These are phyloP conservation scores for Rousettus leschenaultii DNA, from an alignment of 2,113 vertebrate species.

Conservation along the genomic window DNA sequence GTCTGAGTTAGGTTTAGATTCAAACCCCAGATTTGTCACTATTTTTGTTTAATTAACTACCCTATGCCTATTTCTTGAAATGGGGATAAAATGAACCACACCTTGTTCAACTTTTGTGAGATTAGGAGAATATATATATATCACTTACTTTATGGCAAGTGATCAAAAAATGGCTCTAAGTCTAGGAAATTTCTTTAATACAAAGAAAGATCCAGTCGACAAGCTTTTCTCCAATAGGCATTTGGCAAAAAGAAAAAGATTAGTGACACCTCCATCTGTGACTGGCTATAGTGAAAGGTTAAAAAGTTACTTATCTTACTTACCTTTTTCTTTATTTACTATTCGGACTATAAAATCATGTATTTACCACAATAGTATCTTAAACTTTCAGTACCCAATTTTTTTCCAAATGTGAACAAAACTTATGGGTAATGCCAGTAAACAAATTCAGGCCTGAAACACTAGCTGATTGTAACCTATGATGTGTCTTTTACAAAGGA, in stretches of 20 bases:
- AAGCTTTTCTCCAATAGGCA: background rate
- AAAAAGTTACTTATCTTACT: background rate
- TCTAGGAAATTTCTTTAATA: slow-evolving; percentile 10
- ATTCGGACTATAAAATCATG: background rate
- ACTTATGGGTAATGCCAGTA: background rate
- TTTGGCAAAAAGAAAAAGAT: slow-evolving; percentile 30
- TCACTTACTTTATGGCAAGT: background rate
- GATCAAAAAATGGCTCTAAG: background rate
- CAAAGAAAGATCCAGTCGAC: background rate
- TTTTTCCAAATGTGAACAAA: slow-evolving; percentile 11
- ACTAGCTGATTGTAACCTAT: background rate
- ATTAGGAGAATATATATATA: background rate
- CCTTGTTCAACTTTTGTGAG: background rate
- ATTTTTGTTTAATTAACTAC: slow-evolving; percentile 29
- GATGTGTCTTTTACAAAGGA: background rate
- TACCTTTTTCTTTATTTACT: background rate
- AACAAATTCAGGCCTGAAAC: slow-evolving; percentile 7
- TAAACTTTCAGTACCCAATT: background rate
- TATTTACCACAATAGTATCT: background rate
- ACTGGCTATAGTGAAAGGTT: background rate
- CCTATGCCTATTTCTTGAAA: background rate
- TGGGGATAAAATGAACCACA: background rate
- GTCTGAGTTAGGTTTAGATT: background rate
- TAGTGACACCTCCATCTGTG: background rate
- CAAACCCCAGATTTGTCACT: background rate